A percentile compares a stretch with the other conserved stretches of the same genome.
Evolutionary conservation across 2,797 vertebrate species (phyloP).

Genomic region (Tamandua tetradactyla): DNA sequence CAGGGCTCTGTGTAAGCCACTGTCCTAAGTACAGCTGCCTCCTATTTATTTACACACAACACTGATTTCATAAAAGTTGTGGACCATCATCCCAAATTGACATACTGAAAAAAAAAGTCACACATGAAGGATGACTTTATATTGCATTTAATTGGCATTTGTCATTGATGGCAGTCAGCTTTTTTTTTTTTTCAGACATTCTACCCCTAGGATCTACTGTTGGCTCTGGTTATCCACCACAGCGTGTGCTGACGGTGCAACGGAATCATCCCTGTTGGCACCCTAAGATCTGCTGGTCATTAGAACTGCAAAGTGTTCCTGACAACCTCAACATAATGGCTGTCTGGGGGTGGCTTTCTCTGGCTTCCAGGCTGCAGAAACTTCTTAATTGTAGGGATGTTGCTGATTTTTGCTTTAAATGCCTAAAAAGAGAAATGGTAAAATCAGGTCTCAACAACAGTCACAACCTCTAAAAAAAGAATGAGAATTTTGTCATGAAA

Average conservation of each 20-base stretch:
- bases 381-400: slow-evolving; percentile 86
- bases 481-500: neutral
- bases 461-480: neutral
- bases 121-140: neutral
- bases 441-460: neutral
- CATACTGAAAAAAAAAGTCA: neutral
- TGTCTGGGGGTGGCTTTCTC: slow-evolving; percentile 85
- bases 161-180: neutral
- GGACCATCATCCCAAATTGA: neutral
- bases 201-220: neutral
- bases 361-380: slow-evolving; percentile 93
- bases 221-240: neutral
- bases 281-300: neutral
- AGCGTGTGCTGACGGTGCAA: rapidly evolving
- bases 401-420: slow-evolving; percentile 89
- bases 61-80: neutral
- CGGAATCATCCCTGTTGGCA: rapidly evolving
- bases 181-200: neutral
- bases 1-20: neutral
- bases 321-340: slow-evolving; percentile 76
- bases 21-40: neutral
- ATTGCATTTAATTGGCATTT: slow-evolving; percentile 32
- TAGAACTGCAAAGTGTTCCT: slow-evolving; percentile 79
- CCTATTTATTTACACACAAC: neutral
- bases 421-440: slow-evolving; percentile 81